Evolutionary conservation across 1,140 invertebrate genomes (phyloP).

Genomic region (Leguminivora glycinivorella): DNA sequence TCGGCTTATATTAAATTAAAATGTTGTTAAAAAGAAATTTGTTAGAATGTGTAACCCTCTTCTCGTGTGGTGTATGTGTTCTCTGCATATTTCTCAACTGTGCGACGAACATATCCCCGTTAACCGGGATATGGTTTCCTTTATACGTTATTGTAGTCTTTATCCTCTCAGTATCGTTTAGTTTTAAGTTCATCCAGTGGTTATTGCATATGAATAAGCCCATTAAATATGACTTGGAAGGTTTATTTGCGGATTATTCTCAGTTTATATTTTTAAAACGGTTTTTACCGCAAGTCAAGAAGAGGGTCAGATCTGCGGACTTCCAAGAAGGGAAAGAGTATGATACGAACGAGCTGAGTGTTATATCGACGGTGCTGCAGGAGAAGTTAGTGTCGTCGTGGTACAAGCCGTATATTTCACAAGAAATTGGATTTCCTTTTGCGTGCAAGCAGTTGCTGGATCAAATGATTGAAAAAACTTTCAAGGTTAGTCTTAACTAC

Average conservation of each 20-base stretch:
- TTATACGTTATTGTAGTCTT: constrained; percentile 61
- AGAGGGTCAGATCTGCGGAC: constrained; percentile 18
- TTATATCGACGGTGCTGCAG: constrained; percentile 72
- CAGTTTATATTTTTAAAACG: constrained; percentile 43
- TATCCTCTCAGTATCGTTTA: constrained; percentile 57
- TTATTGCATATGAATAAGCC: constrained; percentile 67
- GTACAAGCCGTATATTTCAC: constrained; percentile 73
- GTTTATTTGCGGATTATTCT: constrained; percentile 51
- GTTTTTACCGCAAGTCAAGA: constrained; percentile 47
- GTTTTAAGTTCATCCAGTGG: constrained; percentile 71
- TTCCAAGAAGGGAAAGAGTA: constrained; percentile 54
- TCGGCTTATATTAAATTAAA: constrained; percentile 34
- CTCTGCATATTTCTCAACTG: constrained; percentile 58
- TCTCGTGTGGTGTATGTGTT: constrained; percentile 50
- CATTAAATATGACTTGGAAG: constrained; percentile 61
- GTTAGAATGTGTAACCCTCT: constrained; percentile 53
- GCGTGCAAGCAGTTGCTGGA: constrained; percentile 76
- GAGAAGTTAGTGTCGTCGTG: constrained; percentile 72
- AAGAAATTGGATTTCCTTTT: constrained; percentile 76
- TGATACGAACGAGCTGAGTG: constrained; percentile 67
- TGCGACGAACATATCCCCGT: constrained; percentile 61
- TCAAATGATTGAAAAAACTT: constrained; percentile 73
- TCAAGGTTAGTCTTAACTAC: constrained; percentile 60
- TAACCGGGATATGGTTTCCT: constrained; percentile 66
- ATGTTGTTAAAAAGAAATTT: constrained; percentile 68